phyloP scores from a whole-genome alignment of 2,888 invertebrate species.

The Plebejus melissa region DNA sequence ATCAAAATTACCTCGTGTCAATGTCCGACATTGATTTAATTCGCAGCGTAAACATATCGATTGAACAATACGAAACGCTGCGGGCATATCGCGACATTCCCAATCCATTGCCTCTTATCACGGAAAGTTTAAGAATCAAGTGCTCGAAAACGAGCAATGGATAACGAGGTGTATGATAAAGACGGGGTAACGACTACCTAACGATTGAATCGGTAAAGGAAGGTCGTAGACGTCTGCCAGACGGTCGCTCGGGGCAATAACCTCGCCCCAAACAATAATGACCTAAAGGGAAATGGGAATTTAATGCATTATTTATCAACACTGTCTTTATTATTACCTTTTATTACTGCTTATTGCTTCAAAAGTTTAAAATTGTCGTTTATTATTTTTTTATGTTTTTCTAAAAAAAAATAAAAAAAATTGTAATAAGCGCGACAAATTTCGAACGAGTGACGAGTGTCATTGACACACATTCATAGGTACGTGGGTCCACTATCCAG shows the following conservation, averaged over 20 bases:
- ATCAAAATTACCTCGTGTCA: neutral
- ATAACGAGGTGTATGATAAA: constrained; percentile 36
- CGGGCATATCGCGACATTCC: neutral
- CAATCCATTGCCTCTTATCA: constrained; percentile 47
- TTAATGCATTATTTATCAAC: constrained; percentile 32
- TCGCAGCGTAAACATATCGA: constrained; percentile 20
- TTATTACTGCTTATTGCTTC: neutral
- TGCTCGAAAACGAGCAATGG: constrained; percentile 47
- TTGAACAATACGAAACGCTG: neutral
- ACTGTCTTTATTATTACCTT: neutral
- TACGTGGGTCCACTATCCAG: too few relatives aligned
- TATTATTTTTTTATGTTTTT: neutral
- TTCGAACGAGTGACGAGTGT: too few relatives aligned
- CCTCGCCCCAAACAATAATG: constrained; percentile 46
- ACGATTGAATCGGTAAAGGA: constrained; percentile 38
- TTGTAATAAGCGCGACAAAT: too few relatives aligned
- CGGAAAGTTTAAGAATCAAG: constrained; percentile 34
- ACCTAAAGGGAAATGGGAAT: constrained; percentile 43
- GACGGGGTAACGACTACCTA: neutral
- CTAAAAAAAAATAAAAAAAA: neutral
- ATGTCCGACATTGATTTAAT: constrained; percentile 3
- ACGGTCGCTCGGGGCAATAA: constrained; percentile 54
- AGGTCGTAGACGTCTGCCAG: constrained; percentile 61
- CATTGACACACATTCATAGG: too few relatives aligned
- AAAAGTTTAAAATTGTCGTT: neutral